Percentiles rank a stretch among this genome's conserved stretches.
These are phyloP conservation scores for Diachasmimorpha longicaudata DNA, from an alignment of 1,140 invertebrate species.

Conservation along the genomic window DNA sequence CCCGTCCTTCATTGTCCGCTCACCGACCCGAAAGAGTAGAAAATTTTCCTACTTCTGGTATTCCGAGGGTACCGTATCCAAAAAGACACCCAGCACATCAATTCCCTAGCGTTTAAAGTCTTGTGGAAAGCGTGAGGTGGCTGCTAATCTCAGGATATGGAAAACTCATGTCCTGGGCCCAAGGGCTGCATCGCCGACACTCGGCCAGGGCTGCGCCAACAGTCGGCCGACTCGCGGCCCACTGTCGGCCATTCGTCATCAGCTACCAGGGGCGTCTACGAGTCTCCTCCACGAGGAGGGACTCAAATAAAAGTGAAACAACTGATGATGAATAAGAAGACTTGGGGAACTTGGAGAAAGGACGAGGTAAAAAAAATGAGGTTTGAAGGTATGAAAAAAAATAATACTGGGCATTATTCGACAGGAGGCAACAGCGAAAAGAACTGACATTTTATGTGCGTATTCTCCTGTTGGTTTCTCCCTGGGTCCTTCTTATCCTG, in stretches of 20 bases:
- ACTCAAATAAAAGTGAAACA: background rate
- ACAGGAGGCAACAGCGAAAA: background rate
- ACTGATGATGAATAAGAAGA: constrained; percentile 5
- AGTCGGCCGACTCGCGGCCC: too few relatives aligned
- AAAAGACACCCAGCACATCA: too few relatives aligned
- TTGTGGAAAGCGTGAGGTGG: too few relatives aligned
- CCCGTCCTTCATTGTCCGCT: background rate
- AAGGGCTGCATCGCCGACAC: too few relatives aligned
- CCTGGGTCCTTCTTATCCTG: background rate
- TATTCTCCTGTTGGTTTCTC: constrained; percentile 17
- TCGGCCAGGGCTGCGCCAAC: too few relatives aligned
- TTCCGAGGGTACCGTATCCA: background rate
- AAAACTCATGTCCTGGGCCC: constrained; percentile 26
- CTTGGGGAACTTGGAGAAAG: background rate
- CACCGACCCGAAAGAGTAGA: background rate
- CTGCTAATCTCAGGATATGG: constrained; percentile 16
- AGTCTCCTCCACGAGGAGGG: background rate
- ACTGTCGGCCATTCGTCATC: too few relatives aligned
- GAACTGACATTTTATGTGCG: constrained; percentile 16
- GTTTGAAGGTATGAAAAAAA: background rate
- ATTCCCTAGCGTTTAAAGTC: too few relatives aligned
- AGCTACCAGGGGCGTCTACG: background rate
- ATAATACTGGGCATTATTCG: background rate
- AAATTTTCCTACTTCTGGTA: background rate
- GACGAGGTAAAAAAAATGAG: background rate